Evolutionary conservation across 1,140 invertebrate genomes (phyloP), one percentile per base, ranked within the genome.

Genomic region (Planococcus citri): DNA sequence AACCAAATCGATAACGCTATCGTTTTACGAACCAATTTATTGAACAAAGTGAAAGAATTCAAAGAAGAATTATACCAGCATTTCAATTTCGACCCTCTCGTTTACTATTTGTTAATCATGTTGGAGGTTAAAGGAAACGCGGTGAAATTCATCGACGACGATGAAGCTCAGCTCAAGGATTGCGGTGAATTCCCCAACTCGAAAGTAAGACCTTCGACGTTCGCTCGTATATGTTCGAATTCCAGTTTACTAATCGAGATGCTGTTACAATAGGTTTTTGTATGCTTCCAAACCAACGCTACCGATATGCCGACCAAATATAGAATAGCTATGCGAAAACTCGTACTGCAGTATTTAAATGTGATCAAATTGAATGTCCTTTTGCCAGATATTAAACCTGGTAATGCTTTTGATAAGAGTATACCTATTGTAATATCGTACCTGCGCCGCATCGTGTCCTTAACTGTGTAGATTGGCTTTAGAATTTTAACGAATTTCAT

Each of bases 1-100:
- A 84, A 85, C 75, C 81, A 86, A 70, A 81, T 89, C 68, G 81
- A 84, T 70, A 83, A 83, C 58, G 84, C 87, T 61, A 78, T 83
- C 71, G 82, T 79, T 74, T 78, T 90, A 20, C 79, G 86, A 70
- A 84, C 83, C 33, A 81, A 82, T 74, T 77, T 81, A 12, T 60
- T 25, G 24, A 70, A 86, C 73, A 85, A 83, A 27, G 82, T 86
- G 21, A 77, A 75, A 68, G 84, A 85, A 25, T 83, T 89, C 51
- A 87, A 87, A 74, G 76, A 82, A 71, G 60, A 64, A 64, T 27
- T 79, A 8, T 68, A 37, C 70, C 14, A 51, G 57, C 69, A 27
- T 57, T 72, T 60, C n/a, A 74, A 73, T 69, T 33, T 57, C 10
- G 41, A 51, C 14, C 51, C 27, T 70, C 68, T 29, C 61, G 27